Base-by-base conservation (phyloP, 2,888 invertebrate species). In the Ptychoptera albimana region DNA sequence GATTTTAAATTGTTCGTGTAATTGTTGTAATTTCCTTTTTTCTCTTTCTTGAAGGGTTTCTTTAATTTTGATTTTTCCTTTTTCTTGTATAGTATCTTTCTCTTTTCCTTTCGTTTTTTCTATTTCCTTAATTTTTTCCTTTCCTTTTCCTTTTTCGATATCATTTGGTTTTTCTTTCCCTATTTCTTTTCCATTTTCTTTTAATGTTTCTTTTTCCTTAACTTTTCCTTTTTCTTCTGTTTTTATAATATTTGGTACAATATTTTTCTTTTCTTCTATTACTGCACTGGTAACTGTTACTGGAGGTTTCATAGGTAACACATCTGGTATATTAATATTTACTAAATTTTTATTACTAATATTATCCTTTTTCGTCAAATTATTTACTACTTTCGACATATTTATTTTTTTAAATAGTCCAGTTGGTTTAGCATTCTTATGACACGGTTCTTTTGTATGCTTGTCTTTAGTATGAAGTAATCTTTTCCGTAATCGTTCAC, bases 401-500 rank as follows among this genome's bases (percentile, higher is more conserved):
- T n/a, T n/a, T 6, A 34, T 10, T 34, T n/a, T n/a, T n/a, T n/a
- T n/a, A 34, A 34, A 34, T 6, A 10, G 10, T n/a, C 34, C n/a
- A 6, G 10, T 34, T n/a, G n/a, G 3, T n/a, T 34, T 34, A 6
- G 4, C n/a, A n/a, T 10, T n/a, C n/a, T 34, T 34, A n/a, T n/a
- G n/a, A 34, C n/a, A 10, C 8, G 10, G 10, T n/a, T n/a, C n/a
- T 34, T 34, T 10, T 10, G 10, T n/a, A 34, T 6, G 10, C 8
- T 34, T 34, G 4, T 34, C 34, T 34, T n/a, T n/a, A 6, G n/a
- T 48, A 31, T 50, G 62, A 9, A 58, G 59, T 11, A 65, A 50
- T 48, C 64, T 63, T 44, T 65, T 65, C 9, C 65, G 61, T 37
- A 65, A 45, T 42, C 65, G 56, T 50, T 65, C 65, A 2, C 65